A percentile compares a stretch with the other conserved stretches of the same genome.
Conservation (phyloP, 2,888 invertebrate genomes). For the Tortricodes alternella region DNA sequence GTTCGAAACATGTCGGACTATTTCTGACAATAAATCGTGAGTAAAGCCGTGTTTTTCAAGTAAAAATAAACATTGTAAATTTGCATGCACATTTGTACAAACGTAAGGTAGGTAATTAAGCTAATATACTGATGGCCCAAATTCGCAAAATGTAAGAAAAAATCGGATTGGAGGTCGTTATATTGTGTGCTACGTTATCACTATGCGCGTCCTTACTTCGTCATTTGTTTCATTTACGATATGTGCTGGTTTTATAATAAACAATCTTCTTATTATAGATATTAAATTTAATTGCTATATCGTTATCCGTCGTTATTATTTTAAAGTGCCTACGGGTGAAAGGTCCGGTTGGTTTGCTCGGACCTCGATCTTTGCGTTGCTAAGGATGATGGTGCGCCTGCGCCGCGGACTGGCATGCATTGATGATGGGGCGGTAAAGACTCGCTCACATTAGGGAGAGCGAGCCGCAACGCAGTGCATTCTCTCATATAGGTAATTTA, state of each 20-base stretch:
- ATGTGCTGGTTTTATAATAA: constrained; percentile 22
- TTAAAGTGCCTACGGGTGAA: neutral
- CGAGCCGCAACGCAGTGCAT: no score
- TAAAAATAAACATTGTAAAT: no score
- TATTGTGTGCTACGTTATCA: constrained; percentile 13
- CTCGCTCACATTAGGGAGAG: no score
- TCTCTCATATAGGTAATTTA: no score
- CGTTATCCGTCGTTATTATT: constrained; percentile 12
- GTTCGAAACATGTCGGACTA: no score
- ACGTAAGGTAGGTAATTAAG: neutral
- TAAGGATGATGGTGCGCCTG: neutral
- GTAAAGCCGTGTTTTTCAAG: no score
- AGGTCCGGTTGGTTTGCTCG: neutral
- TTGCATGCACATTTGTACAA: no score
- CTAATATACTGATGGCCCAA: neutral
- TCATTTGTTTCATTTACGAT: constrained; percentile 26
- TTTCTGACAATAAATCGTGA: no score
- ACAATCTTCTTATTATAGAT: constrained; percentile 12
- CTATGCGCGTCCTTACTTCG: constrained; percentile 21
- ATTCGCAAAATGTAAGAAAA: constrained; percentile 6
- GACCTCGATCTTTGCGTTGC: neutral
- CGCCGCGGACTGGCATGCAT: no score
- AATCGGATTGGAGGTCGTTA: constrained; percentile 9
- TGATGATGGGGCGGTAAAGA: no score
- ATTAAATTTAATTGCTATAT: constrained; percentile 10